Evolutionary conservation across 1,140 invertebrate species (phyloP), one percentile per base, ranked within the genome.

Genomic region (Drosophila bocki): DNA sequence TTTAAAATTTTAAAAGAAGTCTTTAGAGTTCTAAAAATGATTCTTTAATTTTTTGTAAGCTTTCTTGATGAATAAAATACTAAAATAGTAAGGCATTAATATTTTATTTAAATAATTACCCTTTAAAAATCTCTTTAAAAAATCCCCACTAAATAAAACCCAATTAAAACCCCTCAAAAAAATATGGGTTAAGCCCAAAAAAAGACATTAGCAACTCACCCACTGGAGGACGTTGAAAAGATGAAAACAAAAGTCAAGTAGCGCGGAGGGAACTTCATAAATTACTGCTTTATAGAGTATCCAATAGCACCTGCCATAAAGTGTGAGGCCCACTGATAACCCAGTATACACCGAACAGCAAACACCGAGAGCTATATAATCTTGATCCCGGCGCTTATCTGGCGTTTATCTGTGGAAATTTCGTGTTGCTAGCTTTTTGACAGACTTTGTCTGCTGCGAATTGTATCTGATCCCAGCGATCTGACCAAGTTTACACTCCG

Each of bases 381-480:
- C 83, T 83, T 78, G 83, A 87, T 87, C 80, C 77, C 44, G 54
- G 11, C 50, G 80, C 83, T 88, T 88, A 88, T 88, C 84, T 88
- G 85, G 81, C 84, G 81, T 84, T 88, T 90, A 88, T 88, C 56
- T 68, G 51, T 59, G 71, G 56, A 47, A 45, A 47, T 57, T 56
- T 50, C 35, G 13, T 22, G 53, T 22, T 39, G 3, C 0, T 22
- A 15, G 53, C 53, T 35, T 53, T 54, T n/a, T 35, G 19, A 41
- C 56, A 42, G 35, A 81, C 37, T 59, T 84, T 86, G 82, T 86
- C 82, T 86, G 53, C 64, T 65, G 75, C 83, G 15, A 87, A 86
- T 70, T 81, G 37, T 75, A 80, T 67, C 54, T 58, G 57, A 44
- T 32, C 11, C 60, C 67, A 8, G 37, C 29, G 67, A 72, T 72